Conservation (phyloP, 2,888 invertebrate species). For the Gymnosoma rotundatum region DNA sequence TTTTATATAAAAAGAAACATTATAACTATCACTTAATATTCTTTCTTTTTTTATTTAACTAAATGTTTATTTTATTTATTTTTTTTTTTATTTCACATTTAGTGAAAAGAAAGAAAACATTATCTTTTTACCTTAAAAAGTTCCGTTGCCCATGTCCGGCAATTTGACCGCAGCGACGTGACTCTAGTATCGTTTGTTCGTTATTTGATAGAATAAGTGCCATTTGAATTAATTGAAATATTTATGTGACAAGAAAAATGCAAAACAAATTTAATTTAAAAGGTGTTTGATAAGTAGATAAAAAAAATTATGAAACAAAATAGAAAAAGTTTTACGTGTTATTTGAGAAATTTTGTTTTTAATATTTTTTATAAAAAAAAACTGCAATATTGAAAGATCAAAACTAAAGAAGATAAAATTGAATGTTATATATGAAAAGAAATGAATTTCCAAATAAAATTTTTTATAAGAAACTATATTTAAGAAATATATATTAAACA, state of each 20-base stretch:
- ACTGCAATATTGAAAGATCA: too few species aligned
- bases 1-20: conserved; percentile 10
- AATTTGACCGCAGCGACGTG: conserved; percentile 67
- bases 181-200: conserved; percentile 41
- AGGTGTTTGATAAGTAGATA: background rate
- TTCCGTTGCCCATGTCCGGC: conserved; percentile 71
- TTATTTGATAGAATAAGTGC: conserved; percentile 30
- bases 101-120: conserved; percentile 3
- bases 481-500: too few species aligned
- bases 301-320: background rate
- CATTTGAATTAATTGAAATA: conserved; percentile 17
- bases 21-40: conserved; percentile 56
- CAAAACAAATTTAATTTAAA: conserved; percentile 11
- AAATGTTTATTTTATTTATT: conserved; percentile 39
- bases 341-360: too few species aligned
- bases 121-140: conserved; percentile 59
- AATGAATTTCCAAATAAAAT: too few species aligned
- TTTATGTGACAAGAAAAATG: conserved; percentile 9
- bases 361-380: too few species aligned
- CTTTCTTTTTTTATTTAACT: conserved; percentile 35
- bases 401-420: too few species aligned
- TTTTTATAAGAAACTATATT: too few species aligned
- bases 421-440: too few species aligned
- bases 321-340: too few species aligned
- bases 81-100: background rate